A percentile compares a stretch with the other conserved stretches of the same genome.
Evolutionary conservation across 2,888 invertebrate genomes (phyloP).

Genomic region (Athripsodes cinereus): DNA sequence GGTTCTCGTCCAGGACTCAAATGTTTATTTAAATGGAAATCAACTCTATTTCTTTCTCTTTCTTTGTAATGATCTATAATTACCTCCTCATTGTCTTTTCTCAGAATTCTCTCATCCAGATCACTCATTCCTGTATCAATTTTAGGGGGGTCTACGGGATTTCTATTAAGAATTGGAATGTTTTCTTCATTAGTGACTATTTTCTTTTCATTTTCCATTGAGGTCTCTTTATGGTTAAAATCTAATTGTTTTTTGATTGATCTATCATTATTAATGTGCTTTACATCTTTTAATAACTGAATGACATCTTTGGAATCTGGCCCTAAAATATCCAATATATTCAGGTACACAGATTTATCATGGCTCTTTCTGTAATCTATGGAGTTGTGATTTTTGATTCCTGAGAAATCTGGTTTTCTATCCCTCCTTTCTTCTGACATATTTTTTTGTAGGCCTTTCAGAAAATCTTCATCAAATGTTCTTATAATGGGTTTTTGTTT

Average conservation of each 20-base stretch:
- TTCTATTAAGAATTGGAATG: conserved; percentile 21
- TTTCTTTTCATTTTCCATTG: conserved; percentile 6
- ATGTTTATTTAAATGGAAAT: conserved; percentile 13
- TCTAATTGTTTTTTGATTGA: conserved; percentile 9
- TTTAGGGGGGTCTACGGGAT: conserved; percentile 4
- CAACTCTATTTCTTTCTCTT: conserved; percentile 6
- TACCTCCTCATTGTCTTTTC: conserved; percentile 7
- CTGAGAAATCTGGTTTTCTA: conserved; percentile 13
- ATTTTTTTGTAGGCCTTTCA: conserved; percentile 14
- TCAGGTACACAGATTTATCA: conserved; percentile 22
- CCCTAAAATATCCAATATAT: conserved; percentile 25
- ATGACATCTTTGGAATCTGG: conserved; percentile 26
- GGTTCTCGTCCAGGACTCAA: conserved; percentile 3
- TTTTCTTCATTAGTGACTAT: conserved; percentile 2
- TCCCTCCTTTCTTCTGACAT: conserved; percentile 6
- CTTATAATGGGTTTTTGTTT: conserved; percentile 8
- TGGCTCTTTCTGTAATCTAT: conserved; percentile 21
- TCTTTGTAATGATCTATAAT: background rate
- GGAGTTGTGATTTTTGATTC: conserved; percentile 9
- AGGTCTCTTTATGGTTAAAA: background rate
- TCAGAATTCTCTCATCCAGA: conserved; percentile 2
- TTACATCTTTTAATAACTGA: conserved; percentile 25
- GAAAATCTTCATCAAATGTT: conserved; percentile 18
- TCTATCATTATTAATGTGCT: conserved; percentile 14
- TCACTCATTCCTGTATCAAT: background rate